Percentiles rank a stretch among this genome's conserved stretches.
phyloP scores from a whole-genome alignment of 1,140 invertebrate genomes.

The Epicauta chinensis region DNA sequence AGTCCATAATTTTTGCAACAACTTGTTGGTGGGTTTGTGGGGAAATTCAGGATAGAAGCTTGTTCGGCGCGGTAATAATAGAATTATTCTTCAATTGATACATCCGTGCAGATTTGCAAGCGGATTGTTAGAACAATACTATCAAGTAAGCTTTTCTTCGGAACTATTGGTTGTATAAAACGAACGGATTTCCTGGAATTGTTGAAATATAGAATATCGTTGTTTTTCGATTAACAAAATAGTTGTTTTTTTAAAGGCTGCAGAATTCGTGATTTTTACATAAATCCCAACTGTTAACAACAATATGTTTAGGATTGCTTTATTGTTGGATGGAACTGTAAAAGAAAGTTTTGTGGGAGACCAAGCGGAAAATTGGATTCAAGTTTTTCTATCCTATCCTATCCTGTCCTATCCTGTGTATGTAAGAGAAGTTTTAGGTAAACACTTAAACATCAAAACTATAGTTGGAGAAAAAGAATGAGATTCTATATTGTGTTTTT shows the following conservation, averaged over 20 bases:
- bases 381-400: slow-evolving; percentile 29
- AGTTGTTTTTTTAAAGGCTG: not conserved
- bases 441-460: too few species aligned
- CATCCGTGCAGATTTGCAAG: not conserved
- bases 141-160: not conserved
- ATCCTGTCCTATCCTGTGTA: slow-evolving; percentile 14
- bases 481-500: too few species aligned
- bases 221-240: not conserved
- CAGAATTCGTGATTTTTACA: not conserved
- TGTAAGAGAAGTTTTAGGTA: too few species aligned
- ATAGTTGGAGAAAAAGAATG: too few species aligned
- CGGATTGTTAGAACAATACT: not conserved
- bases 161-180: not conserved
- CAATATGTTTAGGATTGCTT: slow-evolving; percentile 32
- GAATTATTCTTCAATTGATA: not conserved
- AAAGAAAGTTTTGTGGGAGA: slow-evolving; percentile 32
- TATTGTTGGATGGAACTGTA: slow-evolving; percentile 29
- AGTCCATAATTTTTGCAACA: too few species aligned
- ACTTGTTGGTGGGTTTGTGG: too few species aligned
- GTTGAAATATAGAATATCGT: not conserved
- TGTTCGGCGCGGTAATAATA: not conserved
- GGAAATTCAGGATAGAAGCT: too few species aligned
- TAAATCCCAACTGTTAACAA: slow-evolving; percentile 12
- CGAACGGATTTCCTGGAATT: not conserved
- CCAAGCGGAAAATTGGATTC: slow-evolving; percentile 35